phyloP scores from a whole-genome alignment of 2,888 invertebrate genomes.

The Theretra japonica region DNA sequence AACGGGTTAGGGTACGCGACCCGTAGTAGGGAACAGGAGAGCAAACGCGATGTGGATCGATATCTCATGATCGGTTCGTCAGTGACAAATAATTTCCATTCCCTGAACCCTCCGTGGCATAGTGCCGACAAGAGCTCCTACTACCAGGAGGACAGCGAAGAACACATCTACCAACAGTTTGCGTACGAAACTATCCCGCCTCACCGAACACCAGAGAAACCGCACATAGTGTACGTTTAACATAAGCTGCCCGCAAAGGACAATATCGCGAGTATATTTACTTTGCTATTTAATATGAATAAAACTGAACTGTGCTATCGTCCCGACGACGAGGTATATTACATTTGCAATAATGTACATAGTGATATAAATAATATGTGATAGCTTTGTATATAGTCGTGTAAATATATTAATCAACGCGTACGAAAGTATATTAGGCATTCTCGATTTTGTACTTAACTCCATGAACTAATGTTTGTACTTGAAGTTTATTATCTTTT shows the following conservation, averaged over 20 bases:
- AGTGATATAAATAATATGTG: slow-evolving; percentile 82
- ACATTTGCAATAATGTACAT: slow-evolving; percentile 83
- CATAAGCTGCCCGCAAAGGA: slow-evolving; percentile 76
- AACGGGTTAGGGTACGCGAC: slow-evolving; percentile 81
- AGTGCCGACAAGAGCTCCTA: slow-evolving; percentile 81
- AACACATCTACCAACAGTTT: slow-evolving; percentile 82
- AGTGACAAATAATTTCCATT: slow-evolving; percentile 81
- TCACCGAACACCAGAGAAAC: slow-evolving; percentile 83
- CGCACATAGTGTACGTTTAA: slow-evolving; percentile 86
- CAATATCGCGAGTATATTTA: slow-evolving; percentile 67
- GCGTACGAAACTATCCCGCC: slow-evolving; percentile 82
- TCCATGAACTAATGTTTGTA: slow-evolving; percentile 67
- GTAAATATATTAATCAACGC: slow-evolving; percentile 76
- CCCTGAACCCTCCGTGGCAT: slow-evolving; percentile 81
- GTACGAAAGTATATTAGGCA: slow-evolving; percentile 68
- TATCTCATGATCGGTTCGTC: slow-evolving; percentile 83
- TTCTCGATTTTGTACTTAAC: slow-evolving; percentile 80
- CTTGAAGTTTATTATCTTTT: slow-evolving; percentile 49
- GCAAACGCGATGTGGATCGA: slow-evolving; percentile 79
- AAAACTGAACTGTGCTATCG: slow-evolving; percentile 62
- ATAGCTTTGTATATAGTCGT: slow-evolving; percentile 82
- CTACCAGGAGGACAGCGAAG: slow-evolving; percentile 79
- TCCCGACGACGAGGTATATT: slow-evolving; percentile 65
- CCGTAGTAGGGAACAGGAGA: slow-evolving; percentile 76
- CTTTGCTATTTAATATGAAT: slow-evolving; percentile 67